These are phyloP conservation scores for Crypturellus undulatus DNA, from an alignment of 2,113 vertebrate genomes.

Conservation along the genomic window DNA sequence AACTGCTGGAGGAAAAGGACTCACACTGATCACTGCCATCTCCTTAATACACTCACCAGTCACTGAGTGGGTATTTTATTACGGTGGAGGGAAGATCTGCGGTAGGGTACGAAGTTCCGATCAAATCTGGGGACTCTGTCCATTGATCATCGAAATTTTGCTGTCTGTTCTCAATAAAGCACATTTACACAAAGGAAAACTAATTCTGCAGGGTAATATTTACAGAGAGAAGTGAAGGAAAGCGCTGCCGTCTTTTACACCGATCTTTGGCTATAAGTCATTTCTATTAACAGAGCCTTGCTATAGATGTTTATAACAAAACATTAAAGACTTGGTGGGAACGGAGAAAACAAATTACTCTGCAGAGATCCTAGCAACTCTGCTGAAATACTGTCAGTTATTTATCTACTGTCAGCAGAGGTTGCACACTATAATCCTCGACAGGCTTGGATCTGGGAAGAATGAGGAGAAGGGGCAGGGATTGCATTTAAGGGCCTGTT, in stretches of 20 bases:
- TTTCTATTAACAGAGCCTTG: slow-evolving; percentile 48
- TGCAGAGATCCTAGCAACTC: slow-evolving; percentile 67
- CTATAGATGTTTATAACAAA: slow-evolving; percentile 69
- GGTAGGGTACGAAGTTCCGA: background rate
- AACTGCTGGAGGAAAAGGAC: background rate
- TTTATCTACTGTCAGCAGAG: slow-evolving; percentile 75
- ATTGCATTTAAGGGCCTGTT: slow-evolving; percentile 46
- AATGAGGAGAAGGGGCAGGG: slow-evolving; percentile 51
- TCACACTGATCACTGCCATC: fast-evolving
- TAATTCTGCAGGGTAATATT: background rate
- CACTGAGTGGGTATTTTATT: background rate
- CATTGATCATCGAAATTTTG: background rate
- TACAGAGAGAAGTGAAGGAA: slow-evolving; percentile 29
- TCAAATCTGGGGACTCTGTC: background rate
- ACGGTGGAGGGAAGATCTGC: background rate
- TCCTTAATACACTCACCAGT: background rate
- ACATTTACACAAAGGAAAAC: background rate
- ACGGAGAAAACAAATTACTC: slow-evolving; percentile 76
- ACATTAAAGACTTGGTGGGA: slow-evolving; percentile 64
- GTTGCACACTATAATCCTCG: slow-evolving; percentile 61
- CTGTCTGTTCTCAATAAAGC: background rate
- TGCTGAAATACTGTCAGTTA: slow-evolving; percentile 71
- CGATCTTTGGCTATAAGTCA: slow-evolving; percentile 53
- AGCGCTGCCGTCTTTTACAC: background rate
- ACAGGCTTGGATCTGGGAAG: slow-evolving; percentile 29